Evolutionary conservation across 1,140 invertebrate species (phyloP).

Genomic region (Elysia chlorotica): DNA sequence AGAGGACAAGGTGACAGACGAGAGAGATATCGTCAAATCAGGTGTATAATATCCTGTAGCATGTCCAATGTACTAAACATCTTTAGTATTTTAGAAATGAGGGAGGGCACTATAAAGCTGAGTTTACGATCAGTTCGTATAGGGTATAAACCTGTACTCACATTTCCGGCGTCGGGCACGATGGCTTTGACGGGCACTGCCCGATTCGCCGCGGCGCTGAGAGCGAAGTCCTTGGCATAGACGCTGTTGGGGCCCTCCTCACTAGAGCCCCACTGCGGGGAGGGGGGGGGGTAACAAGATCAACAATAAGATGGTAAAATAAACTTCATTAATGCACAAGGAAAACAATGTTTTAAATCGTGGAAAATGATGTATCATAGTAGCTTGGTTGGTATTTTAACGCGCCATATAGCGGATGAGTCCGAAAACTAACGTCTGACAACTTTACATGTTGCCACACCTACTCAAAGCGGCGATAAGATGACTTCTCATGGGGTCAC

Average conservation of each 20-base stretch:
- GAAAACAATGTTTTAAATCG: no score
- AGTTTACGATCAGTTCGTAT: neutral
- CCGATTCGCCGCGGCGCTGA: conserved; percentile 30
- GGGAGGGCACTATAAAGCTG: neutral
- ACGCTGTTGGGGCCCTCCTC: conserved; percentile 32
- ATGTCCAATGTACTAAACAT: neutral
- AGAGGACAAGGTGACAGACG: neutral
- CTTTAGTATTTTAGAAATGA: neutral
- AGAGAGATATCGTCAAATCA: neutral
- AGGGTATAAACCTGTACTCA: no score
- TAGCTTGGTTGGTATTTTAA: no score
- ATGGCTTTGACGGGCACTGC: conserved; percentile 28
- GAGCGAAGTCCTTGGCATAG: conserved; percentile 42
- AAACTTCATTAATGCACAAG: no score
- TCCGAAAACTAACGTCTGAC: no score
- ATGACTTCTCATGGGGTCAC: no score
- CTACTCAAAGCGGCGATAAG: no score
- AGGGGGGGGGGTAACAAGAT: no score
- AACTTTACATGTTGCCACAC: no score
- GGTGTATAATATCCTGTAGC: neutral
- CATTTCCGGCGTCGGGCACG: conserved; percentile 39
- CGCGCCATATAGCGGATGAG: no score
- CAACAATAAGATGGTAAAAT: no score
- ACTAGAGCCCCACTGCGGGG: conserved; percentile 44
- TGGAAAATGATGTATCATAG: no score